Evolutionary conservation across 2,797 vertebrate species (phyloP).

Genomic region (Myotis planiceps): DNA sequence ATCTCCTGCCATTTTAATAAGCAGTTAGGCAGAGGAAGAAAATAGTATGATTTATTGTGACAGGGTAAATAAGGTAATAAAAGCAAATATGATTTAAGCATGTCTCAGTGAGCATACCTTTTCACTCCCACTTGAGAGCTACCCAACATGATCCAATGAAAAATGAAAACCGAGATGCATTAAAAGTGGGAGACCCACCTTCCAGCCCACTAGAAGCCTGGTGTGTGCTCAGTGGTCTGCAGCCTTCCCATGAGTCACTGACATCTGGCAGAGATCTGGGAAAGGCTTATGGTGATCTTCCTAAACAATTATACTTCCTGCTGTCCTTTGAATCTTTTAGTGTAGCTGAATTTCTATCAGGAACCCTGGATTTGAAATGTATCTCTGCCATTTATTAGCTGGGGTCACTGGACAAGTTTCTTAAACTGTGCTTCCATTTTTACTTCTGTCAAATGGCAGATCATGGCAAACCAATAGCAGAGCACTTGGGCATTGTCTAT

Average conservation of each 20-base stretch:
- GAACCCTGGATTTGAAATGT: neutral
- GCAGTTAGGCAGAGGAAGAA: constrained; percentile 58
- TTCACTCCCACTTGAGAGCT: constrained; percentile 27
- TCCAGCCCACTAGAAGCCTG: neutral
- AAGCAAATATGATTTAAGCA: constrained; percentile 69
- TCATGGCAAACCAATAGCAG: neutral
- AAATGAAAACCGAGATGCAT: neutral
- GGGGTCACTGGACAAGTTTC: neutral
- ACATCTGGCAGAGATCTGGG: neutral
- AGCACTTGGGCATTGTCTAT: neutral
- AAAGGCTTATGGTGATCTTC: neutral
- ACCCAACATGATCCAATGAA: neutral
- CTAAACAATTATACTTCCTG: neutral
- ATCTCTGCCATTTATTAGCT: neutral
- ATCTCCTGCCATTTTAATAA: constrained; percentile 56
- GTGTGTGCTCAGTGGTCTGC: neutral
- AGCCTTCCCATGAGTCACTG: neutral
- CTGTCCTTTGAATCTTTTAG: neutral
- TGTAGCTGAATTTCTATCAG: neutral
- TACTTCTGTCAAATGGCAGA: neutral
- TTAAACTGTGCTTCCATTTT: neutral
- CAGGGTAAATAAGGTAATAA: constrained; percentile 73
- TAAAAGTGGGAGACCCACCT: neutral
- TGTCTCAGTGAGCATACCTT: constrained; percentile 41
- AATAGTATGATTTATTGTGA: constrained; percentile 76